phyloP scores from a whole-genome alignment of 2,797 vertebrate species.

The Chiroxiphia lanceolata region DNA sequence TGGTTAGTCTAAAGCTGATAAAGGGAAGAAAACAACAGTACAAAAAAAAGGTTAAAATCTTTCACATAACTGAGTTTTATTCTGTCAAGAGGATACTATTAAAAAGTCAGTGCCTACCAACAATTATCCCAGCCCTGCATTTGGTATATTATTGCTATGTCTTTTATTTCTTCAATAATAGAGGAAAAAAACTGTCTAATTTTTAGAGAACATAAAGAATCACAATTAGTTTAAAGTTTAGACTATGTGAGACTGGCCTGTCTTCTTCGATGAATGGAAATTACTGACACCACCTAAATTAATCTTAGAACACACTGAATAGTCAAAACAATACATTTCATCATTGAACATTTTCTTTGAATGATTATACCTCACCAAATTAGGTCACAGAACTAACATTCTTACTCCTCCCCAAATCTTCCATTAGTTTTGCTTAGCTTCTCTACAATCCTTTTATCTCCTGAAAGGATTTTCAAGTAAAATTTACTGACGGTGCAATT shows the following conservation, averaged over 20 bases:
- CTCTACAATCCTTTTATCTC: slow-evolving; percentile 53
- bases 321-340: neutral
- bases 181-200: neutral
- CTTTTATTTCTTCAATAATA: neutral
- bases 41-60: neutral
- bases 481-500: slow-evolving; percentile 58
- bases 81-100: neutral
- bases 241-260: neutral
- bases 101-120: neutral
- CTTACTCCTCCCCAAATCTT: neutral
- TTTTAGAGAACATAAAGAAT: neutral
- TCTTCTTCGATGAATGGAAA: neutral
- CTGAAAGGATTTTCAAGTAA: slow-evolving; percentile 40
- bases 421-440: slow-evolving; percentile 9
- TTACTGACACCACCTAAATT: neutral
- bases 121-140: neutral
- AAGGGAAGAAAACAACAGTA: neutral
- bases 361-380: neutral
- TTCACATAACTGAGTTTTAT: neutral
- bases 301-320: neutral
- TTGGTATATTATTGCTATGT: neutral
- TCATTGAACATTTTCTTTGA: neutral
- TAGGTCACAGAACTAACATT: neutral
- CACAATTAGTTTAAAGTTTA: neutral
- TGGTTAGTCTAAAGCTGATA: neutral